A percentile compares a stretch with the other conserved stretches of the same genome.
Conservation (phyloP, 1,140 invertebrate genomes). For the Copidosoma floridanum region DNA sequence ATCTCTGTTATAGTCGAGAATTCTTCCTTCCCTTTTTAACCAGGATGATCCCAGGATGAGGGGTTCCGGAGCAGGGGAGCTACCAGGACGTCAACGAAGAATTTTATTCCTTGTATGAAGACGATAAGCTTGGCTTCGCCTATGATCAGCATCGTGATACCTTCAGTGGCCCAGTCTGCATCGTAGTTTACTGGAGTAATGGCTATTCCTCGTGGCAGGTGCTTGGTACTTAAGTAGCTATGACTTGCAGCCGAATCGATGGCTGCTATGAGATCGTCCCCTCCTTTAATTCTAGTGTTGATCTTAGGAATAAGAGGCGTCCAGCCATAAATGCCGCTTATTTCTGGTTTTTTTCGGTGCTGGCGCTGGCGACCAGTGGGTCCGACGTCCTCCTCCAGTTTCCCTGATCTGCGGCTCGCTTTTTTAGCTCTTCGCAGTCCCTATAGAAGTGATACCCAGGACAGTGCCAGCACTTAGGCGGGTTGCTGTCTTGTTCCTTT, state of each 20-base stretch:
- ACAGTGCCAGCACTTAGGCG: constrained; percentile 30
- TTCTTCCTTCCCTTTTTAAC: constrained; percentile 4
- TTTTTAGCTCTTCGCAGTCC: constrained; percentile 24
- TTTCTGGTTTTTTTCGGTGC: background rate
- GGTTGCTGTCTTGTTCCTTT: too few species aligned
- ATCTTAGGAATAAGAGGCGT: constrained; percentile 15
- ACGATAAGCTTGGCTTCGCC: background rate
- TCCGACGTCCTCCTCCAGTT: constrained; percentile 19
- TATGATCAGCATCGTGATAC: background rate
- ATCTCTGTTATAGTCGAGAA: constrained; percentile 1
- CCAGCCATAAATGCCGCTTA: background rate
- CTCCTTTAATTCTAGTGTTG: background rate
- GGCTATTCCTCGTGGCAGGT: background rate
- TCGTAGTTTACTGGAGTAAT: too few species aligned
- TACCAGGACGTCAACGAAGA: background rate
- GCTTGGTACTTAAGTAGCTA: constrained; percentile 16
- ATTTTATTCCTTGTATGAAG: background rate
- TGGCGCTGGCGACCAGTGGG: background rate
- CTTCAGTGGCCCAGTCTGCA: background rate
- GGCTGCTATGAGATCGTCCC: background rate
- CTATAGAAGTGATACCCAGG: constrained; percentile 30
- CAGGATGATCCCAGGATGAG: constrained; percentile 17
- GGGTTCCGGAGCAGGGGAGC: background rate
- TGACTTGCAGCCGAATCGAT: constrained; percentile 20
- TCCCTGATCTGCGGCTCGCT: constrained; percentile 3